Conservation (phyloP, 2,888 invertebrate genomes). For the Microctonus aethiopoides region DNA sequence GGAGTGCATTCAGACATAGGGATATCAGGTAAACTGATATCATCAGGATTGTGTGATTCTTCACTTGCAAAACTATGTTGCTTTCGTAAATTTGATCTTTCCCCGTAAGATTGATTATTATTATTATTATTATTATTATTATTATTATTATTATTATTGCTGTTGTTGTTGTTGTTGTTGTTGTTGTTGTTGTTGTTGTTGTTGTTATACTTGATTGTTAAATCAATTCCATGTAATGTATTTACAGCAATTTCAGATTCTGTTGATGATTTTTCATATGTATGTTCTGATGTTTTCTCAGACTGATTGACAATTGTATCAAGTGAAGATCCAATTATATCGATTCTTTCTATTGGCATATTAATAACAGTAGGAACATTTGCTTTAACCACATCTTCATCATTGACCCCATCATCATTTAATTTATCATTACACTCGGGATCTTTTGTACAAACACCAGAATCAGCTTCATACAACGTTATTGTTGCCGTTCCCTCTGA, state of each 20-base stretch:
- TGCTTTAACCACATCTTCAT: conserved; percentile 24
- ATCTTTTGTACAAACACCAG: conserved; percentile 31
- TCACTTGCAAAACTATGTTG: conserved; percentile 55
- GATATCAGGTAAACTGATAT: conserved; percentile 62
- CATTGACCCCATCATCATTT: not conserved
- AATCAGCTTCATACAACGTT: conserved; percentile 35
- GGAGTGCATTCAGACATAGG: conserved; percentile 62
- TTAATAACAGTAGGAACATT: conserved; percentile 35
- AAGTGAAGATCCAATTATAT: not conserved
- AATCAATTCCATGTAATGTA: not conserved
- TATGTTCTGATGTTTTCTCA: not conserved
- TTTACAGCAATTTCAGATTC: not conserved
- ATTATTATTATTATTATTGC: no score
- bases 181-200: no score
- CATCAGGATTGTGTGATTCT: conserved; percentile 62
- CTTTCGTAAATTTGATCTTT: conserved; percentile 44
- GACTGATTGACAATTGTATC: not conserved
- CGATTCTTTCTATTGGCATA: not conserved
- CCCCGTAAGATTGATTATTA: conserved; percentile 4
- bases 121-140: no score
- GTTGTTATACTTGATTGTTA: no score
- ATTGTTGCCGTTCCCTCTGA: conserved; percentile 34
- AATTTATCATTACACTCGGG: conserved; percentile 29
- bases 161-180: no score
- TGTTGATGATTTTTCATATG: conserved; percentile 11